A percentile compares a stretch with the other conserved stretches of the same genome.
Evolutionary conservation across 2,888 invertebrate species (phyloP).

Genomic region (Dromius quadrimaculatus): DNA sequence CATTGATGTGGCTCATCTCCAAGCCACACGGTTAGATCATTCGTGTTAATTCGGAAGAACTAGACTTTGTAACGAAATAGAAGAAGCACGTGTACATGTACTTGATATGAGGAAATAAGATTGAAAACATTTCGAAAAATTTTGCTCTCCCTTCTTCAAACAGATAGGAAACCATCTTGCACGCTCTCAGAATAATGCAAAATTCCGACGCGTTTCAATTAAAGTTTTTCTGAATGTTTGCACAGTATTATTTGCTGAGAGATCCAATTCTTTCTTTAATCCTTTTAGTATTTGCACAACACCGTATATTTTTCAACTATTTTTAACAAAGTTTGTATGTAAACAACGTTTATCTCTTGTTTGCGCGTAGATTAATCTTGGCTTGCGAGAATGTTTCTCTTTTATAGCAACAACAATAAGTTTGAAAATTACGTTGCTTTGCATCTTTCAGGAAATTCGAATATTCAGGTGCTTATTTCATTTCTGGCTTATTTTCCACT

Average conservation of each 20-base stretch:
- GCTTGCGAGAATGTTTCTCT: constrained; percentile 22
- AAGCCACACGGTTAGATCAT: too few species aligned
- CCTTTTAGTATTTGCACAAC: constrained; percentile 31
- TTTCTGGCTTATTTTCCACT: constrained; percentile 28
- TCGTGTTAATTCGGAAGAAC: too few species aligned
- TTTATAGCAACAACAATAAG: constrained; percentile 17
- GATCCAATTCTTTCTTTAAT: constrained; percentile 7
- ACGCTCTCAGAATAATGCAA: constrained; percentile 10
- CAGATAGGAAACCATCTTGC: too few species aligned
- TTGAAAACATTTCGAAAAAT: too few species aligned
- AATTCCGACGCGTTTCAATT: constrained; percentile 2
- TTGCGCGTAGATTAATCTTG: constrained; percentile 37
- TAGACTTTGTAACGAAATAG: too few species aligned
- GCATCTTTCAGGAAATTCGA: constrained; percentile 1
- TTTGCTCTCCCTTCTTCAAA: too few species aligned
- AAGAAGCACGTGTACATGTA: too few species aligned
- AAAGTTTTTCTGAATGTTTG: constrained; percentile 6
- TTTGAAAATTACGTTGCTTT: constrained; percentile 17
- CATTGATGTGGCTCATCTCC: too few species aligned
- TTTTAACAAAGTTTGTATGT: constrained; percentile 37
- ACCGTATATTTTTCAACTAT: constrained; percentile 33
- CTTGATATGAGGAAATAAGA: too few species aligned
- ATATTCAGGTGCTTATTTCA: constrained; percentile 25
- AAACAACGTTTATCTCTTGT: constrained; percentile 35
- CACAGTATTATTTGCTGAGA: constrained; percentile 3